Percentiles rank a stretch among this genome's conserved stretches.
phyloP scores from a whole-genome alignment of 2,888 invertebrate genomes.

The Escarpia spicata region DNA sequence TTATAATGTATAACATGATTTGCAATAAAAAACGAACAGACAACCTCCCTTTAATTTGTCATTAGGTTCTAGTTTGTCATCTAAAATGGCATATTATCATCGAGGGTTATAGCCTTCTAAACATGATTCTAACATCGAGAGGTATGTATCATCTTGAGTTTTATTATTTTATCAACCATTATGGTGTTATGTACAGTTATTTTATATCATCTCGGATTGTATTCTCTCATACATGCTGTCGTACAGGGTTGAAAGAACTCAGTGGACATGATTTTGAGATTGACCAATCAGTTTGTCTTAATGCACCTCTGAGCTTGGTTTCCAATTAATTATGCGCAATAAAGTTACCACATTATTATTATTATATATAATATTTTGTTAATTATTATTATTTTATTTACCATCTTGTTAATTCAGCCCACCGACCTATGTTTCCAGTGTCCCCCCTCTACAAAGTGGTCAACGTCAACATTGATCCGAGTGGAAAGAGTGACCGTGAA shows the following conservation, averaged over 20 bases:
- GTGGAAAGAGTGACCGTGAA: constrained; percentile 70
- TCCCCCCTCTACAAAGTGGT: constrained; percentile 57
- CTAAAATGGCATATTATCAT: background rate
- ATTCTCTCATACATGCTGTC: background rate
- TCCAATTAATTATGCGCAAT: too few species aligned
- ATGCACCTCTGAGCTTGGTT: too few species aligned
- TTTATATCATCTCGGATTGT: background rate
- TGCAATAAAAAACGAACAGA: too few species aligned
- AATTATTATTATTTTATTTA: too few species aligned
- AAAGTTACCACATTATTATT: too few species aligned
- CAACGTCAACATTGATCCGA: constrained; percentile 61
- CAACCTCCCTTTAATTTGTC: too few species aligned
- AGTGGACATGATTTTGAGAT: too few species aligned
- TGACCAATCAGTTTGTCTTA: too few species aligned
- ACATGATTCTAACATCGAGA: background rate
- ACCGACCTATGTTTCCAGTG: constrained; percentile 26
- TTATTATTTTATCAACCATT: background rate
- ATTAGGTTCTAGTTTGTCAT: background rate
- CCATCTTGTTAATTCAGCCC: background rate
- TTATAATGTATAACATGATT: too few species aligned
- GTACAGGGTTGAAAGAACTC: too few species aligned
- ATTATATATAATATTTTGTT: too few species aligned
- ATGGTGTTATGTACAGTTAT: background rate
- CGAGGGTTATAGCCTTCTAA: background rate
- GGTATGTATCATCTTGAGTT: background rate